Base-by-base conservation (phyloP, 2,113 vertebrate species). In the Meriones unguiculatus region DNA sequence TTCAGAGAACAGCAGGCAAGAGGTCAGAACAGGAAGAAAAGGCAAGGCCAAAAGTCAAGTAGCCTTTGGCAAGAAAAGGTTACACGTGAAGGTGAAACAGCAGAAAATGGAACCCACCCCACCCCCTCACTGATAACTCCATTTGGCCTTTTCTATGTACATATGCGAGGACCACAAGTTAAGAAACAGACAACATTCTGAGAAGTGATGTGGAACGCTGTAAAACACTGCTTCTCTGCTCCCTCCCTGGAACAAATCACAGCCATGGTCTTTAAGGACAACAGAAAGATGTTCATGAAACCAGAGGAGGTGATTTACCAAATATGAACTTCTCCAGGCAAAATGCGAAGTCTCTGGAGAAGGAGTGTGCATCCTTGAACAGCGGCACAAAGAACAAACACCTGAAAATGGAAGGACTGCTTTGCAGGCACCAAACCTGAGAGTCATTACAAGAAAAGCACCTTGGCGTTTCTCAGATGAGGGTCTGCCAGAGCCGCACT, bases 71-170 rank as follows among this genome's bases (percentile, higher is more conserved):
- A 17, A 62, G 20, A 69, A 9, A 72, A 30, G 67, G 50, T 38
- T 7, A 3, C 1, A 32, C 0, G 1, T 2, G 30, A 89, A 10
- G 72, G 72, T 14, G 54, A 25, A 24, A 32, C 50, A 52, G 30
- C 20, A 54, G 70, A 59, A 30, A n/a, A 20, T 0, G 24, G 4
- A 41, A 24, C 22, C 20, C 62, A 20, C 2, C 6, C 35, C 6
- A 17, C 2, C n/a, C 2, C 73, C 32, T 15, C 11, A 15, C 0
- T 0, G 22, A 46, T 0, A 32, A 0, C 41, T 4, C 70, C 5
- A 18, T 41, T 32, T 59, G 52, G 25, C 35, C 20, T 64, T 87
- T 32, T 32, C 65, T 90, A 50, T 86, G 24, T 38, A 41, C 5
- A 5, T 4, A 9, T 8, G 1, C 20, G 38, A 73, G n/a, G 38